A percentile compares a stretch with the other conserved stretches of the same genome.
Conservation (phyloP, 2,888 invertebrate species). For the Pristionchus mayeri region DNA sequence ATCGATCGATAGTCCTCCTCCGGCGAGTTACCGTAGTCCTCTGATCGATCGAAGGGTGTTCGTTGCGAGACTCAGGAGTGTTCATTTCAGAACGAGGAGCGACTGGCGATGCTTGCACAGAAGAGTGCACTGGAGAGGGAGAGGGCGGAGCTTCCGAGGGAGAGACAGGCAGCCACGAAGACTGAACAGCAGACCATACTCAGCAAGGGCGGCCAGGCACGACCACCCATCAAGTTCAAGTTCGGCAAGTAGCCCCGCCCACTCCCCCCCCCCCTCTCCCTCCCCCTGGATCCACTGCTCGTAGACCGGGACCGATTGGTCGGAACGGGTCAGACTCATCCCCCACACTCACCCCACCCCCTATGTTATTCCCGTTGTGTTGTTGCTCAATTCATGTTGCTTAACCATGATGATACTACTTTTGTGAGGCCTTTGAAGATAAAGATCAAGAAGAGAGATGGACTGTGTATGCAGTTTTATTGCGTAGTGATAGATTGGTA, state of each 20-base stretch:
- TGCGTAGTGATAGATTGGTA: too few relatives aligned
- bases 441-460: too few relatives aligned
- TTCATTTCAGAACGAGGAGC: slow-evolving; percentile 73
- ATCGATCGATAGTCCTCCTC: background rate
- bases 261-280: background rate
- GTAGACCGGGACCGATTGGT: too few relatives aligned
- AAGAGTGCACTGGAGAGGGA: slow-evolving; percentile 70
- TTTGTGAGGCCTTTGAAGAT: too few relatives aligned
- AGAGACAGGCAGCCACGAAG: slow-evolving; percentile 64
- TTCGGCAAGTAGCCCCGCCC: slow-evolving; percentile 56
- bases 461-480: too few relatives aligned
- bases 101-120: slow-evolving; percentile 72
- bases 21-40: background rate
- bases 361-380: too few relatives aligned
- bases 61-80: background rate
- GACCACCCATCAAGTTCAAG: slow-evolving; percentile 71
- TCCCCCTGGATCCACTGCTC: too few relatives aligned
- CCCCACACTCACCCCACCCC: too few relatives aligned
- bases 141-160: slow-evolving; percentile 63
- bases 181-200: slow-evolving; percentile 72
- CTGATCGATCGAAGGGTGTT: too few relatives aligned
- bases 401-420: background rate
- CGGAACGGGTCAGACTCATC: too few relatives aligned
- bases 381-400: too few relatives aligned
- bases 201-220: slow-evolving; percentile 69